A percentile compares a stretch with the other conserved stretches of the same genome.
Evolutionary conservation across 1,140 invertebrate genomes (phyloP).

Genomic region (Physella acuta): DNA sequence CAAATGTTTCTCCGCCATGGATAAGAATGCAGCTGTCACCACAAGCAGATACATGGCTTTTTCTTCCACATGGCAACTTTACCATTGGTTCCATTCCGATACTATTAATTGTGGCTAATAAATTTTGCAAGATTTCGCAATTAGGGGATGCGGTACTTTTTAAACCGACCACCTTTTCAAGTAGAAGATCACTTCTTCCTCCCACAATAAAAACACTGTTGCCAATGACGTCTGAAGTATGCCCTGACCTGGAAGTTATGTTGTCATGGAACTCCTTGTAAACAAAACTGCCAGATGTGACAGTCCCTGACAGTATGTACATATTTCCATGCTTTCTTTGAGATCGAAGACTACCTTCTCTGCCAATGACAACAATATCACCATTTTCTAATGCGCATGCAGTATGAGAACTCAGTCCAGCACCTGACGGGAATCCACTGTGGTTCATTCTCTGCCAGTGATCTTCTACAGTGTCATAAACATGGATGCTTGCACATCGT

Average conservation of each 20-base stretch:
- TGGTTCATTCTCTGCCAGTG: slow-evolving; percentile 40
- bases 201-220: slow-evolving; percentile 48
- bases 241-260: slow-evolving; percentile 56
- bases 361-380: slow-evolving; percentile 52
- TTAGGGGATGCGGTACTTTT: background rate
- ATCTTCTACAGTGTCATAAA: slow-evolving; percentile 47
- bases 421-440: slow-evolving; percentile 51
- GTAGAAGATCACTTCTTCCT: slow-evolving; percentile 49
- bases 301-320: slow-evolving; percentile 43
- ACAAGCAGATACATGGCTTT: slow-evolving; percentile 44
- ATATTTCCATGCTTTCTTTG: slow-evolving; percentile 51
- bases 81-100: slow-evolving; percentile 25
- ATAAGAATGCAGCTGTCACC: slow-evolving; percentile 42
- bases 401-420: slow-evolving; percentile 56
- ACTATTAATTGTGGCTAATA: no score
- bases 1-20: slow-evolving; percentile 58
- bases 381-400: slow-evolving; percentile 40
- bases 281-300: slow-evolving; percentile 35
- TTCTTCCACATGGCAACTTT: slow-evolving; percentile 50
- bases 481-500: slow-evolving; percentile 35
- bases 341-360: slow-evolving; percentile 53
- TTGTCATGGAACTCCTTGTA: slow-evolving; percentile 43
- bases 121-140: background rate
- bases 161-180: slow-evolving; percentile 36
- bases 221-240: slow-evolving; percentile 43